Base-by-base conservation (phyloP, 1,140 invertebrate species). In the Ips nitidus region DNA sequence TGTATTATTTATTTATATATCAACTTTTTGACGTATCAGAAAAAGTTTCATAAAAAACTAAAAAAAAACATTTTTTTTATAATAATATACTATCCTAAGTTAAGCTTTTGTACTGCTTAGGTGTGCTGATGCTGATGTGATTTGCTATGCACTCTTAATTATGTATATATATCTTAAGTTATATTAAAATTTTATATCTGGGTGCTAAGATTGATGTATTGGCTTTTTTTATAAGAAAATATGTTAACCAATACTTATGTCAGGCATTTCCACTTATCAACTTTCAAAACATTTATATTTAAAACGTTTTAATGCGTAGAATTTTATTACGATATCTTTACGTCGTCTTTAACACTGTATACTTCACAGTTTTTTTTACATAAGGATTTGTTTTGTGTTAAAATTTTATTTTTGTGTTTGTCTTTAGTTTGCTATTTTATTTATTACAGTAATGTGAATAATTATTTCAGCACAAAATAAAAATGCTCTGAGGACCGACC, bases 41-140 rank as follows among this genome's bases (percentile, higher is more conserved):
- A 68, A 71, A 71, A 64, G 65, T 58, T 41, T 73, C 52, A 57
- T 47, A 60, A 56, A 70, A 61, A 71, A 56, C 41, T 52, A 61
- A 71, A 67, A 73, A 69, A 72, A 45, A 58, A 56, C 36, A 72
- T 60, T 59, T 62, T 42, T 22, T 22, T 22, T 22, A 60, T 59
- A 41, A 72, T 68, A 55, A 52, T 22, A 22, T 22, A 22, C 60
- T 60, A 67, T 72, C 69, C 71, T 74, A 73, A 71, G 69, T 75
- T 76, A 73, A 71, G 74, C 72, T 76, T 75, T 73, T 75, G 39
- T 74, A 74, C 68, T 75, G 74, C 73, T 76, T 78, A 78, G 75
- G 77, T 78, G 77, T 78, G 75, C 74, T 76, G 76, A 73, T 74
- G 73, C 73, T 75, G 75, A 75, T 76, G 75, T 78, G 76, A 78